These are phyloP conservation scores for Charadrius vociferus DNA, from an alignment of 2,113 vertebrate species.

Conservation along the genomic window DNA sequence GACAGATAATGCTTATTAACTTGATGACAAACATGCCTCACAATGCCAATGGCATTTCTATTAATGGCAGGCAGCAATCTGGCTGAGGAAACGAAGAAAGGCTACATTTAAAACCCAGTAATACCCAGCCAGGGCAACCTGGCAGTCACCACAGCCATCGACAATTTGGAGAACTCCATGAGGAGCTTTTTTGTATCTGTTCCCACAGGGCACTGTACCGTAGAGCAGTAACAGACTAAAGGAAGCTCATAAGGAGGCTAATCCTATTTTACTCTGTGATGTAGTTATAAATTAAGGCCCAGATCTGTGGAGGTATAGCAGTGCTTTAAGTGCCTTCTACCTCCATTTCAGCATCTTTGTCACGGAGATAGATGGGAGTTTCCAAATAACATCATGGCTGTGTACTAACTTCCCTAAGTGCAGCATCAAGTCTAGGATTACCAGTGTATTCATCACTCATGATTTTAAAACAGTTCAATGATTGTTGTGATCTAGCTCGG, in stretches of 20 bases:
- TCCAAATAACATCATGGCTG: neutral
- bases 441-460: neutral
- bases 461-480: neutral
- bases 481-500: neutral
- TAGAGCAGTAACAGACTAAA: neutral
- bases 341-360: neutral
- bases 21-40: conserved; percentile 8
- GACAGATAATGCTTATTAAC: conserved; percentile 32
- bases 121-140: neutral
- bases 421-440: neutral
- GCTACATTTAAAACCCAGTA: conserved; percentile 18
- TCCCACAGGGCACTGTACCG: neutral
- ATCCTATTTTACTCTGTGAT: neutral
- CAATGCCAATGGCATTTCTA: conserved; percentile 29
- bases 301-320: neutral
- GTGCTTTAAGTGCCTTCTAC: neutral
- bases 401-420: neutral
- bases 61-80: conserved; percentile 5
- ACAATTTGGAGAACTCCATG: neutral
- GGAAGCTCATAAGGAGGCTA: neutral
- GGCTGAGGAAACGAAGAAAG: conserved; percentile 23
- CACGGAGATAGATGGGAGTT: neutral
- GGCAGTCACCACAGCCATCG: neutral
- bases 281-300: neutral
- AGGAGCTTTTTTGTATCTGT: neutral